Base-by-base conservation (phyloP, 2,797 vertebrate genomes). In the Apodemus agrarius region DNA sequence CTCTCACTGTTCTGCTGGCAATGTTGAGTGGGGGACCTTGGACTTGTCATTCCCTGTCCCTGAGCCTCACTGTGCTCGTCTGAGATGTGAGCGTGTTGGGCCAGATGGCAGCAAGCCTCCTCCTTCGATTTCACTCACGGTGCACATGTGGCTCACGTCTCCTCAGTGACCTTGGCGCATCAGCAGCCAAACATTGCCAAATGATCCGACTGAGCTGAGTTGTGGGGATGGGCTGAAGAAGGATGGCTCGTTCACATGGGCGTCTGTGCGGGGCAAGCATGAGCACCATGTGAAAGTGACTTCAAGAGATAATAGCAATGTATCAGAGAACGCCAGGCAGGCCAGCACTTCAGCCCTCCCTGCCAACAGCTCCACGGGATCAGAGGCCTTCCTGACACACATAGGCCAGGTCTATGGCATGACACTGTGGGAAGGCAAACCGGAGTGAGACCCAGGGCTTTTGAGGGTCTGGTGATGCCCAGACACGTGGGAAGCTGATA, bases 281-380 rank as follows among this genome's bases (percentile, higher is more conserved):
- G 95, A 96, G 96, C 88, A 0, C 34, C 6, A 7, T 75, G 96
- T 89, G 90, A 96, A 92, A 95, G 75, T 95, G 94, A 94, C 93
- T 94, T 88, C 89, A 57, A 43, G 79, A 93, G 90, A 94, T 86
- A 96, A 59, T 57, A 57, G 49, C 0, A 14, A 13, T 5, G 13
- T 95, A 95, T 91, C 84, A 54, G 85, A 88, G 75, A 92, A 90
- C 82, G 52, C 79, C 52, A 57, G 43, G 90, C 57, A 88, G n/a
- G 65, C 21, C 82, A 26, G 4, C 43, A 31, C 22, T 37, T 74
- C 24, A 69, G n/a, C 16, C 14, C 4, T 24, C 6, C 12, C 52
- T 34, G 37, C 86, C 96, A 87, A 72, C 10, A 54, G 57, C 57
- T 54, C n/a, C 46, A n/a, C 1, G 0, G n/a, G 54, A 65, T 72